Conservation (phyloP, 1,140 invertebrate genomes). For the Dinoponera quadriceps region DNA sequence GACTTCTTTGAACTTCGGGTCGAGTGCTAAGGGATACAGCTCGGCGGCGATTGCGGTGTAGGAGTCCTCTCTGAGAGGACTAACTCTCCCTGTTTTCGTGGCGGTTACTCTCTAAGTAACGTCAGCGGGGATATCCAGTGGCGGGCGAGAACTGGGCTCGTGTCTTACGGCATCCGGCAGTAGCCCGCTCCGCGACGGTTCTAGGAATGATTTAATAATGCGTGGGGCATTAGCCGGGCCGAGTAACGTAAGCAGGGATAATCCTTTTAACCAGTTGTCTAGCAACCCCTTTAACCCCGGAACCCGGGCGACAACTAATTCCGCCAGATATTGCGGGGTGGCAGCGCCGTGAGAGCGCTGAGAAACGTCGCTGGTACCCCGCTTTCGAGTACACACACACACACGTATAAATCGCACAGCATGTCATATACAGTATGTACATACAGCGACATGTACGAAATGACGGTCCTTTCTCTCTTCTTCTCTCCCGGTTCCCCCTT, state of each 20-base stretch:
- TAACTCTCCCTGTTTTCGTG: conserved; percentile 64
- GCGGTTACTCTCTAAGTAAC: conserved; percentile 31
- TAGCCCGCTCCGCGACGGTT: conserved; percentile 60
- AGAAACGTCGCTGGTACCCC: conserved; percentile 29
- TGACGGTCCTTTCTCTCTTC: conserved; percentile 9
- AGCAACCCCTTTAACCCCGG: conserved; percentile 80
- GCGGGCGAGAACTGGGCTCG: conserved; percentile 27
- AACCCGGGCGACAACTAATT: conserved; percentile 81
- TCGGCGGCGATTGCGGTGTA: not conserved
- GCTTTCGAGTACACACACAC: not conserved
- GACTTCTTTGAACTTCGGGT: conserved; percentile 53
- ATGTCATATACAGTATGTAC: not conserved
- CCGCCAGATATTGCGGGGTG: conserved; percentile 77
- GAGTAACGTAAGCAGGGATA: conserved; percentile 80
- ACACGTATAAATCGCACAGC: conserved; percentile 9
- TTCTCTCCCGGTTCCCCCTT: not conserved
- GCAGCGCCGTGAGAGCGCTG: conserved; percentile 34
- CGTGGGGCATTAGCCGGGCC: conserved; percentile 78
- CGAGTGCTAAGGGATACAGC: conserved; percentile 24
- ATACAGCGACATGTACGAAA: conserved; percentile 1
- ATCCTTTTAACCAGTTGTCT: conserved; percentile 84
- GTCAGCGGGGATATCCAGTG: conserved; percentile 39
- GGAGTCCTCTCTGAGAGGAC: conserved; percentile 38
- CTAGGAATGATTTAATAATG: conserved; percentile 82
- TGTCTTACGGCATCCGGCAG: conserved; percentile 60